Conservation (phyloP, 1,140 invertebrate species). For the Drosophila pallidifrons region DNA sequence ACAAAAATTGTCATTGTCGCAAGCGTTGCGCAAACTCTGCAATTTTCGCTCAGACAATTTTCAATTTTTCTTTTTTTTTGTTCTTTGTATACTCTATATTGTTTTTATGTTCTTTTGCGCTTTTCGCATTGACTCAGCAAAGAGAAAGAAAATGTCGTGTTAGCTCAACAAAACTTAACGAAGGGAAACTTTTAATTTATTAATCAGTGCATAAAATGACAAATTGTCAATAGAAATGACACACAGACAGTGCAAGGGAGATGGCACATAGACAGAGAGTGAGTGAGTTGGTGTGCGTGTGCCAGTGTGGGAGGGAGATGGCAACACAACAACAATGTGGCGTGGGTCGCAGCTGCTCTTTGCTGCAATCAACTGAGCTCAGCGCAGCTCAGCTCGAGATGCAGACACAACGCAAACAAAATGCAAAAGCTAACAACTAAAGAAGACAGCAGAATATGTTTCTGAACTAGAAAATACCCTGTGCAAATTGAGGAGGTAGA, state of each 20-base stretch:
- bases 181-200: conserved; percentile 65
- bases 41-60: conserved; percentile 38
- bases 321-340: neutral
- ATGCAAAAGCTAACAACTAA: conserved; percentile 65
- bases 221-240: conserved; percentile 57
- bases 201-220: conserved; percentile 70
- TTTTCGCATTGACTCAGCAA: conserved; percentile 55
- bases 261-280: neutral
- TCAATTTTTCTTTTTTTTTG: neutral
- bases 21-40: conserved; percentile 35
- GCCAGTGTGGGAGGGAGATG: neutral
- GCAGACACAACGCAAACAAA: conserved; percentile 73
- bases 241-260: neutral
- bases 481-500: neutral
- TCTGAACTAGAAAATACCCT: conserved; percentile 4
- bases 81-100: neutral
- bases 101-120: conserved; percentile 13
- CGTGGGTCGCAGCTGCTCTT: conserved; percentile 35
- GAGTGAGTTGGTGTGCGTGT: neutral
- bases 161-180: conserved; percentile 14
- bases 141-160: conserved; percentile 18
- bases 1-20: conserved; percentile 68
- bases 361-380: conserved; percentile 65
- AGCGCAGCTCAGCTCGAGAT: conserved; percentile 48
- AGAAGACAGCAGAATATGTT: neutral